Base-by-base conservation (phyloP, 1,140 invertebrate species). In the Thaumetopoea pityocampa region DNA sequence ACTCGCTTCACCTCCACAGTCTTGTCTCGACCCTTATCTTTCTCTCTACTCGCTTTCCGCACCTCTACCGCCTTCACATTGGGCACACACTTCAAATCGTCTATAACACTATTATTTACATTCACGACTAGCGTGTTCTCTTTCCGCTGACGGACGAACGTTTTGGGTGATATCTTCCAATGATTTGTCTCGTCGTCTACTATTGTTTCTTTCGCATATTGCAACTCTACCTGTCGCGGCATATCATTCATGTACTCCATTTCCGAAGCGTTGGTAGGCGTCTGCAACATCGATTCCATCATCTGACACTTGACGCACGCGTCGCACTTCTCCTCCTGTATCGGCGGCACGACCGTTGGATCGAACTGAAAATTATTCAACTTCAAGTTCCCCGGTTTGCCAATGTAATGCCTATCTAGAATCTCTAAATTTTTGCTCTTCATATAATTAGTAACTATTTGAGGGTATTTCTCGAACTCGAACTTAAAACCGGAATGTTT, bases 371-470 rank as follows among this genome's bases (percentile, higher is more conserved):
- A 82, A 27, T 82, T 82, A 18, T 84, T 79, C 59, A 86, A 50
- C 58, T 86, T 86, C 56, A 86, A 51, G 54, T 86, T 86, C 24
- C 86, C 85, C 35, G 81, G 83, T 47, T 90, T 90, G 11, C 89
- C 89, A 5, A 89, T 85, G 43, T 90, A 86, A 51, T 89, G 87
- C 41, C 89, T 87, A 65, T 90, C 87, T 51, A 89, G 77, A 59
- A 90, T 86, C 65, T 90, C 86, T 51, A 91, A 82, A 60, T 91
- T 91, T 72, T 91, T 91, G 67, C 89, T 90, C 66, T 90, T 90
- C 89, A 91, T 90, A 57, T 91, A 91, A 73, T 90, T 91, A 55
- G 87, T 89, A 38, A 89, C 88, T 59, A 90, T 90, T 62, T 90
- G 89, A 18, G 89, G 89, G 70, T 90, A 90, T 67, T 90, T 89